Percentiles rank a stretch among this genome's conserved stretches.
These are phyloP conservation scores for Heliothis peltigera DNA, from an alignment of 2,888 invertebrate genomes.

Conservation along the genomic window DNA sequence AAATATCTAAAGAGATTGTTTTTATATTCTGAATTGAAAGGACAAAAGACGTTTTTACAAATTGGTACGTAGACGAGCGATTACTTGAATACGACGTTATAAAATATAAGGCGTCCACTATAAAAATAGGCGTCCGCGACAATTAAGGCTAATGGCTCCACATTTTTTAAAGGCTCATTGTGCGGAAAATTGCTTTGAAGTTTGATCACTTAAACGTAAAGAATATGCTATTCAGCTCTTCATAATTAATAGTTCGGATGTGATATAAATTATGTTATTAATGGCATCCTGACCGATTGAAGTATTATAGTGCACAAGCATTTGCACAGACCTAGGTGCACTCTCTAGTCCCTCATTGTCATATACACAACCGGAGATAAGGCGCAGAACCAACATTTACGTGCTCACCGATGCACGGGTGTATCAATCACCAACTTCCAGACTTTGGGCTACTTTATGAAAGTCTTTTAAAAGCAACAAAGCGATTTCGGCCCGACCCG, in stretches of 20 bases:
- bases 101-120: conserved; percentile 62
- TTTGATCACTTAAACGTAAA: conserved; percentile 58
- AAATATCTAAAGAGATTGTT: conserved; percentile 26
- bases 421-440: too few species aligned
- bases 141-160: conserved; percentile 72
- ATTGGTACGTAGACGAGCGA: conserved; percentile 48
- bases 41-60: conserved; percentile 26
- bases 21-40: conserved; percentile 20
- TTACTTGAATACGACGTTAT: conserved; percentile 58
- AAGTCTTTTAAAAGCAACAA: too few species aligned
- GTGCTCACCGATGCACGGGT: too few species aligned
- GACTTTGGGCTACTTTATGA: too few species aligned
- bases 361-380: too few species aligned
- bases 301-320: too few species aligned
- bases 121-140: conserved; percentile 66
- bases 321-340: too few species aligned
- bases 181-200: conserved; percentile 64
- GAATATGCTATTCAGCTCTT: conserved; percentile 36
- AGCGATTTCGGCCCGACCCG: too few species aligned
- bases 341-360: too few species aligned
- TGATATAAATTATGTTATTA: conserved; percentile 18
- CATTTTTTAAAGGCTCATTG: conserved; percentile 68
- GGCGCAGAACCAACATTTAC: too few species aligned
- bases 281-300: too few species aligned
- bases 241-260: conserved; percentile 29